phyloP scores from a whole-genome alignment of 2,797 vertebrate genomes.

The Adelosebastes latens region DNA sequence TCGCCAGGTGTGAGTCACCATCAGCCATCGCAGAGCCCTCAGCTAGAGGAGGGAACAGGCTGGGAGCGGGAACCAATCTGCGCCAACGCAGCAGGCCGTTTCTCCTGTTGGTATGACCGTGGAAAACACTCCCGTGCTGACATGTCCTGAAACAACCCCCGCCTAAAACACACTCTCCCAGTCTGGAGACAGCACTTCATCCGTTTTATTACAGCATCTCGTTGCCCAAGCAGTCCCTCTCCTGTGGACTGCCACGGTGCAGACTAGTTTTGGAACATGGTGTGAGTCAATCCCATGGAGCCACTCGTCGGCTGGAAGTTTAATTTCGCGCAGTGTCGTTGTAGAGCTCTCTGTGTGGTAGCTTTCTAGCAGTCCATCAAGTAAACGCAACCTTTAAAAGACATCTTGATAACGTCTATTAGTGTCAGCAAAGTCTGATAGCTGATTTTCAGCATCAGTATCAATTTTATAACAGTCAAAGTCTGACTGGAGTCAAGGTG shows the following conservation, averaged over 20 bases:
- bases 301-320: not conserved
- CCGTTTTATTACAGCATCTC: conserved; percentile 21
- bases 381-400: conserved; percentile 11
- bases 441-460: not conserved
- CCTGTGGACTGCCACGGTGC: not conserved
- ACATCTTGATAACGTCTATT: not conserved
- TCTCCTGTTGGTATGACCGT: conserved; percentile 30
- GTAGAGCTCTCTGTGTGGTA: not conserved
- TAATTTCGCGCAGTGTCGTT: not conserved
- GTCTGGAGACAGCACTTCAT: conserved; percentile 26
- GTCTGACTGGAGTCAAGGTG: not conserved
- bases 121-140: conserved; percentile 45
- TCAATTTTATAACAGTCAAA: not conserved
- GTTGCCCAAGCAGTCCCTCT: conserved; percentile 9
- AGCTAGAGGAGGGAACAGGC: conserved; percentile 16
- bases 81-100: conserved; percentile 23
- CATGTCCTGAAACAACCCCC: conserved; percentile 53
- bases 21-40: conserved; percentile 29
- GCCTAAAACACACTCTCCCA: conserved; percentile 15
- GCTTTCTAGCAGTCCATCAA: not conserved
- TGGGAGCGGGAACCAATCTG: conserved; percentile 7
- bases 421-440: not conserved
- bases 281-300: conserved; percentile 2
- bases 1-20: conserved; percentile 52
- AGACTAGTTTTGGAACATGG: not conserved